Base-by-base conservation (phyloP, 2,888 invertebrate species). In the Perizoma flavofasciatum region DNA sequence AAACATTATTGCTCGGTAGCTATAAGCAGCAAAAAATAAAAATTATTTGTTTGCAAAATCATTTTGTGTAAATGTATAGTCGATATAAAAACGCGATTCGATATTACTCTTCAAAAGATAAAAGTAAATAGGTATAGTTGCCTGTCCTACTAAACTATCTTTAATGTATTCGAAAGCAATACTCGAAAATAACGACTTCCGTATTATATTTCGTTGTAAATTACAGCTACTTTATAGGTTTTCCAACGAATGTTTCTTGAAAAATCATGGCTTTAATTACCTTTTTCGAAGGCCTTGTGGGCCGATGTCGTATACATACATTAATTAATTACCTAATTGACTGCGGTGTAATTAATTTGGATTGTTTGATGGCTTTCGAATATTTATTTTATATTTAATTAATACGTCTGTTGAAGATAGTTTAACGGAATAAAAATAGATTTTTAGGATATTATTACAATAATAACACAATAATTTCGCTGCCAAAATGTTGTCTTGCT, bases 261-360 rank as follows among this genome's bases (percentile, higher is more conserved):
- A 61, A 57, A 57, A 41, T 58, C 49, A 49, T 51, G 10, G 35
- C 32, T 44, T 9, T 59, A 55, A 62, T 62, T 62, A 55, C 3
- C 5, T 37, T 46, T 62, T 55, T 55, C 51, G 48, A 58, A 47
- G 57, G 57, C 44, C 47, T 9, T 11, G 37, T 33, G 9, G 11
- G 35, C 11, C 40, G 43, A 44, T 57, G 55, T 55, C 62, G 55
- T 57, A 46, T 45, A 58, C 62, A 62, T 49, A 52, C 47, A 34
- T 52, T 61, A 65, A 69, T 66, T 67, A 65, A 69, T 65, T 67
- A 67, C 53, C 55, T 65, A 65, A 66, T 67, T 69, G 67, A 67
- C 53, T 64, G 61, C 50, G 53, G 45, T 50, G 54, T 67, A 66
- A 67, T 67, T 69, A 69, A 67, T 63, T 65, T 57, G 41, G 54